These are phyloP conservation scores for Torymus aiolomorphi DNA, from an alignment of 2,888 invertebrate genomes.

Conservation along the genomic window DNA sequence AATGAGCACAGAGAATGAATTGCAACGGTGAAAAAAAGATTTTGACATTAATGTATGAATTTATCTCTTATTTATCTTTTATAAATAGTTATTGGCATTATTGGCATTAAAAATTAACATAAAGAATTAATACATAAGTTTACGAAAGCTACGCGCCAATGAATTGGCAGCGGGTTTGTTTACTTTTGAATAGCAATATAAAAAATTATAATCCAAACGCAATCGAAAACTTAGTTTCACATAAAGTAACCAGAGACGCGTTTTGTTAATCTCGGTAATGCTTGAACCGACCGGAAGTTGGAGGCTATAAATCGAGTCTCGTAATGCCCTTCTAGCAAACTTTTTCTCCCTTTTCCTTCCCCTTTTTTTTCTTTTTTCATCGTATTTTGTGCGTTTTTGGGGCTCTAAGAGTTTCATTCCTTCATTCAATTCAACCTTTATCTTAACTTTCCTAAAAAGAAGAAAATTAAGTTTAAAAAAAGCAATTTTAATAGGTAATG, in stretches of 20 bases:
- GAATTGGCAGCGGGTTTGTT: no score
- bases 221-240: neutral
- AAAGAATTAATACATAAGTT: no score
- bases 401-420: slow-evolving; percentile 23
- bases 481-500: neutral
- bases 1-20: no score
- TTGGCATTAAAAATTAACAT: no score
- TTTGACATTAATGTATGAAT: no score
- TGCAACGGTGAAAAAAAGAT: no score
- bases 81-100: no score
- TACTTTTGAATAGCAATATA: no score
- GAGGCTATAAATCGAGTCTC: slow-evolving; percentile 70
- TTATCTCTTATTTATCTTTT: no score
- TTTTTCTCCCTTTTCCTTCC: slow-evolving; percentile 57
- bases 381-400: slow-evolving; percentile 38
- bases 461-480: slow-evolving; percentile 19
- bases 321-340: slow-evolving; percentile 47
- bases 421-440: slow-evolving; percentile 53
- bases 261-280: slow-evolving; percentile 74
- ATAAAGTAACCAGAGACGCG: slow-evolving; percentile 45
- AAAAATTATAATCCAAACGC: no score
- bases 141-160: no score
- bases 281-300: slow-evolving; percentile 70
- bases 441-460: slow-evolving; percentile 38
- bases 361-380: slow-evolving; percentile 57